Evolutionary conservation across 2,888 invertebrate genomes (phyloP).

Genomic region (Omphaloscelis lunosa): DNA sequence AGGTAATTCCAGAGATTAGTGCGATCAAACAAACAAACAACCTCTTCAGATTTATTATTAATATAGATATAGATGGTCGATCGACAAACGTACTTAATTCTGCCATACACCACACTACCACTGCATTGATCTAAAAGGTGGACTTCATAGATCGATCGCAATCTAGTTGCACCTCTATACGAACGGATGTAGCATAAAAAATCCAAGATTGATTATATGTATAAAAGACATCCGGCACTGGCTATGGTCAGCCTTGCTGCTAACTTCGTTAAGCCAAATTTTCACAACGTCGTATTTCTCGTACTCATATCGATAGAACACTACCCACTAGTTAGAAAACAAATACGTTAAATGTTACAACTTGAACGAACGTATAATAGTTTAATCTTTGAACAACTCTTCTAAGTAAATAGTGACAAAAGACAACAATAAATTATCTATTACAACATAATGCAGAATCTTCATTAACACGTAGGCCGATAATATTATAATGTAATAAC

Average conservation of each 20-base stretch:
- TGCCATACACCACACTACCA: not conserved
- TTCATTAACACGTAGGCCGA: constrained; percentile 4
- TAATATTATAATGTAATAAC: constrained; percentile 26
- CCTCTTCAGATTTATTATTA: too few species aligned
- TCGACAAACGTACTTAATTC: not conserved
- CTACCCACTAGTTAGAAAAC: not conserved
- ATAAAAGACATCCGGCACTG: not conserved
- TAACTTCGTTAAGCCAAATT: not conserved
- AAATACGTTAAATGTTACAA: not conserved
- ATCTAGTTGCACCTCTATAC: not conserved
- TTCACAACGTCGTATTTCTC: not conserved
- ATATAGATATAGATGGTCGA: not conserved
- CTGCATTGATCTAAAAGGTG: not conserved
- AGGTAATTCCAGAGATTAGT: too few species aligned
- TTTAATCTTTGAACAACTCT: not conserved
- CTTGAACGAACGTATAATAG: not conserved
- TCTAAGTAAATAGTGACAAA: not conserved
- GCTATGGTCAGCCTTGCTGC: not conserved
- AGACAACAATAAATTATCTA: not conserved
- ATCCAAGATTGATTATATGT: too few species aligned
- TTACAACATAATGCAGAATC: not conserved
- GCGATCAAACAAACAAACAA: too few species aligned
- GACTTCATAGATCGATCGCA: not conserved
- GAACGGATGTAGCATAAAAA: not conserved
- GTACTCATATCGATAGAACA: not conserved